Evolutionary conservation across 2,113 vertebrate genomes (phyloP).

Genomic region (Lipotes vexillifer): DNA sequence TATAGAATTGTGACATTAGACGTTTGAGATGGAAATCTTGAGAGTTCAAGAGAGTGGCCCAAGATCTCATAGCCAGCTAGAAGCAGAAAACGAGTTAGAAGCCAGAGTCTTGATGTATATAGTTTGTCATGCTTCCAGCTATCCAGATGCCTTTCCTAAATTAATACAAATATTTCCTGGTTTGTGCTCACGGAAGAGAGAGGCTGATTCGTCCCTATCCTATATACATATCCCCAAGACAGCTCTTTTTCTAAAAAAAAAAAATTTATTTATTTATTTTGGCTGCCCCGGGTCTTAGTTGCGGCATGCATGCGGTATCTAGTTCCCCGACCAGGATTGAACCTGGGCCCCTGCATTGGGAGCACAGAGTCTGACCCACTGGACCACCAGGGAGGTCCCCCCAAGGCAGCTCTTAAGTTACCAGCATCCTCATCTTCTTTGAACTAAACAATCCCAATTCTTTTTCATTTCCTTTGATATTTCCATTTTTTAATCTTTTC

Average conservation of each 20-base stretch:
- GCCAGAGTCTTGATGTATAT: neutral
- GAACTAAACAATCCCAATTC: neutral
- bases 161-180: neutral
- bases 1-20: neutral
- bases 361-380: too few relatives aligned
- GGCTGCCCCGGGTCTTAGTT: too few relatives aligned
- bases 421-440: neutral
- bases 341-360: too few relatives aligned
- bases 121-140: neutral
- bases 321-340: too few relatives aligned
- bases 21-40: neutral
- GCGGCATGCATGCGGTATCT: too few relatives aligned
- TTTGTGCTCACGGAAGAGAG: neutral
- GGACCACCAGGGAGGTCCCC: too few relatives aligned
- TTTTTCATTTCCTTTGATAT: neutral
- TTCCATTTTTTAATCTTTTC: neutral
- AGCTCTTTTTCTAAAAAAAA: neutral
- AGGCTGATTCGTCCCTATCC: neutral
- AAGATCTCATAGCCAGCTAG: neutral
- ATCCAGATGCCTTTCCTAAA: neutral
- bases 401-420: neutral
- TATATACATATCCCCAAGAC: neutral
- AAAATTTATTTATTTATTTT: too few relatives aligned
- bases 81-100: neutral
- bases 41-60: neutral